These are phyloP conservation scores for Neodiprion virginianus DNA, from an alignment of 1,140 invertebrate genomes.

Conservation along the genomic window DNA sequence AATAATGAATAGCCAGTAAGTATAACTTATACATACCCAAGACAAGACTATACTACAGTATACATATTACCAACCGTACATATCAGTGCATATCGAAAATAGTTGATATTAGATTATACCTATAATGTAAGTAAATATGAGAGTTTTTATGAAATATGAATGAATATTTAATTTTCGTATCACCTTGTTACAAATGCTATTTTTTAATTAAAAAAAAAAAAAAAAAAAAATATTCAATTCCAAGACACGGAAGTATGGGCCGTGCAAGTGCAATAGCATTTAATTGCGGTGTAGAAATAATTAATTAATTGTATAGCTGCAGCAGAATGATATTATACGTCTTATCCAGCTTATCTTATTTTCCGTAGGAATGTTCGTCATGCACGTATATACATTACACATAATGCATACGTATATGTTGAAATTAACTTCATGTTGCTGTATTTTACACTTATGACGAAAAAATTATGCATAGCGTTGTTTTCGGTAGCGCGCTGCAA, in stretches of 20 bases:
- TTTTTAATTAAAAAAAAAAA: background rate
- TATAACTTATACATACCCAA: constrained; percentile 13
- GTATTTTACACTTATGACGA: constrained; percentile 9
- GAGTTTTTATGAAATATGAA: constrained; percentile 6
- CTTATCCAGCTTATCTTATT: background rate
- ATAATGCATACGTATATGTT: background rate
- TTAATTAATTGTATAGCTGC: background rate
- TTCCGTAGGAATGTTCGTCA: background rate
- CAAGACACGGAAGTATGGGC: constrained; percentile 1
- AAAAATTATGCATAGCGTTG: constrained; percentile 14
- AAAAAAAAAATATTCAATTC: background rate
- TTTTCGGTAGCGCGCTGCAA: background rate
- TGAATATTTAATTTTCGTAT: background rate
- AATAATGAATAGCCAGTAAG: constrained; percentile 7
- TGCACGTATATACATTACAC: background rate
- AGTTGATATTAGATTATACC: background rate
- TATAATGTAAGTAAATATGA: constrained; percentile 1
- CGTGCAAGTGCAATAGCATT: constrained; percentile 4
- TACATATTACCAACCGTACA: constrained; percentile 4
- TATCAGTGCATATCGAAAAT: constrained; percentile 4
- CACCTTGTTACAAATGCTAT: background rate
- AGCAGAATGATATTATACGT: background rate
- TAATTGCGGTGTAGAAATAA: background rate
- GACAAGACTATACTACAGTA: constrained; percentile 20
- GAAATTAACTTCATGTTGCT: background rate